phyloP scores from a whole-genome alignment of 2,888 invertebrate species.

The Malachius bipustulatus region DNA sequence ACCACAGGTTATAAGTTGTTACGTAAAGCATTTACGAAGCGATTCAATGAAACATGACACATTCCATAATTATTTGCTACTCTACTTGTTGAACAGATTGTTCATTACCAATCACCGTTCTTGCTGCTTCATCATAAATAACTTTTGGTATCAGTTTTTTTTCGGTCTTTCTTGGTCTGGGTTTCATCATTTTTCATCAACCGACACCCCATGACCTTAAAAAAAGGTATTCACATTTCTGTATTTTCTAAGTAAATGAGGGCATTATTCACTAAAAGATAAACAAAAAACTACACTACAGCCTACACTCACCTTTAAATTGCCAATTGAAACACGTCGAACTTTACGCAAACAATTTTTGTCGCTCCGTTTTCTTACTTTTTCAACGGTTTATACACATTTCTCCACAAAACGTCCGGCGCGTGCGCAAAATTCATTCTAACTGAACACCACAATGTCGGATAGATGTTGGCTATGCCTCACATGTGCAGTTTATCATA shows the following conservation, averaged over 20 bases:
- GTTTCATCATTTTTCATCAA: conserved; percentile 6
- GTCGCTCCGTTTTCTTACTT: neutral
- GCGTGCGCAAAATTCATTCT: conserved; percentile 1
- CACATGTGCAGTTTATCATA: neutral
- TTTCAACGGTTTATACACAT: neutral
- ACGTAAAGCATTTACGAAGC: too few species aligned
- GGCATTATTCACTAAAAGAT: too few species aligned
- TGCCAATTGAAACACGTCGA: neutral
- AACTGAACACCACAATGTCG: conserved; percentile 1
- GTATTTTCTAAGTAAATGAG: neutral
- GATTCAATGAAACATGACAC: conserved; percentile 7
- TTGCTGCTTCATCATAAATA: conserved; percentile 8
- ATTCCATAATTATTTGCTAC: conserved; percentile 8
- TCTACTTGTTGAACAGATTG: conserved; percentile 6
- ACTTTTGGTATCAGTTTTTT: conserved; percentile 3
- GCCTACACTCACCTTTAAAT: neutral
- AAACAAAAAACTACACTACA: neutral
- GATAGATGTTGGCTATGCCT: neutral
- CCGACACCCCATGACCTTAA: conserved; percentile 3
- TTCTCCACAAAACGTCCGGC: neutral
- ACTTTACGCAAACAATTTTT: neutral
- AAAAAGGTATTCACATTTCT: neutral
- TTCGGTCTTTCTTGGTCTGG: conserved; percentile 7
- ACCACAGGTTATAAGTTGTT: too few species aligned
- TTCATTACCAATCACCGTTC: conserved; percentile 5